Base-by-base conservation (phyloP, 2,797 vertebrate species). In the Sparidentex hasta region DNA sequence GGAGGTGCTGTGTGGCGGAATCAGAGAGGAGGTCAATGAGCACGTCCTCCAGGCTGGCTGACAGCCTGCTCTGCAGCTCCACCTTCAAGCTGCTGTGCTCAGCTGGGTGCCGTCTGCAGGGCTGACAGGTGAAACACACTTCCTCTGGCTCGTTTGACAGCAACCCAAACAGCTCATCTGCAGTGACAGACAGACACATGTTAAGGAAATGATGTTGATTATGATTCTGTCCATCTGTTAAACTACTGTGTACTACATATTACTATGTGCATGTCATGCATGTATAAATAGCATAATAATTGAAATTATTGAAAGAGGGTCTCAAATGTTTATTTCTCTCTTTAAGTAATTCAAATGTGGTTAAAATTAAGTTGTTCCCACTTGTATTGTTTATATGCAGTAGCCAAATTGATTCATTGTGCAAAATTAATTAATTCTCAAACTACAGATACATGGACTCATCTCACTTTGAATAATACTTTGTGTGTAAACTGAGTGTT, bases 141-240 rank as follows among this genome's bases (percentile, higher is more conserved):
- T 94, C 93, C 43, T 95, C 94, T 0, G 94, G 89, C 43, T 95
- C 90, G 74, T 92, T 94, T 4, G 94, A 95, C 67, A 97, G 81
- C 81, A 98, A 92, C 81, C 95, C 95, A 12, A 96, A 96, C 68
- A 96, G 92, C 86, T 98, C 97, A n/a, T 97, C 97, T 98, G 89
- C 9, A 83, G 88, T 52, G 0, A 65, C 7, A 70, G 20, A 43
- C 38, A 33, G 13, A 27, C 4, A 58, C 5, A 12, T 27, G 44
- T 63, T n/a, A 38, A 58, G 1, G 7, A 44, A 11, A 8, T 17
- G 13, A 61, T 44, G 41, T 7, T 66, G 33, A 18, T 29, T 12
- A 43, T 21, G 23, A 29, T n/a, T 18, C 44, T 27, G 27, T n/a
- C n/a, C 5, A 43, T 3, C 20, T 41, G 12, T 38, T 5, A 12